phyloP scores from a whole-genome alignment of 2,888 invertebrate genomes.

The Eupsilia transversa region DNA sequence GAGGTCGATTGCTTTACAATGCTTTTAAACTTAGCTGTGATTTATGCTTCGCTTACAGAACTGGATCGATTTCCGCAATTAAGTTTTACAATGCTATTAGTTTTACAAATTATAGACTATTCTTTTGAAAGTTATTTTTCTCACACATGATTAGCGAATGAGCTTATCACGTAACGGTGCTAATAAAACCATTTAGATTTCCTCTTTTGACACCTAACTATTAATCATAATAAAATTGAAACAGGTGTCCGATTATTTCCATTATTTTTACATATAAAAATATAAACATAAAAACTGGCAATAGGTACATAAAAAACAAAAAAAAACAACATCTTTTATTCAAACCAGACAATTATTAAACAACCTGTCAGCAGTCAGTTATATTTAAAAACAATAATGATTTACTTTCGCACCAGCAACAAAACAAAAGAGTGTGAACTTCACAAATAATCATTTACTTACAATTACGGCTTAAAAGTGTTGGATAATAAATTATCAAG shows the following conservation, averaged over 20 bases:
- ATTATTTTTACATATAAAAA: neutral
- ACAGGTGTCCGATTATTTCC: slow-evolving; percentile 6
- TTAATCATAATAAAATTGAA: slow-evolving; percentile 25
- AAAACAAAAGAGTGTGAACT: slow-evolving; percentile 61
- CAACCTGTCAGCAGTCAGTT: neutral
- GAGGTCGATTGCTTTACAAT: slow-evolving; percentile 51
- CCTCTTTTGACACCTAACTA: slow-evolving; percentile 10
- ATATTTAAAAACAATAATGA: slow-evolving; percentile 22
- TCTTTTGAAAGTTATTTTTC: slow-evolving; percentile 43
- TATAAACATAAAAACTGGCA: neutral
- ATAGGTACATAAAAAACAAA: neutral
- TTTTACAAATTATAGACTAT: slow-evolving; percentile 43
- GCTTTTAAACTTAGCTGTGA: slow-evolving; percentile 54
- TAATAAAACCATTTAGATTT: slow-evolving; percentile 41
- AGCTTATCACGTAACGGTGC: slow-evolving; percentile 35
- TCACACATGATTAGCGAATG: slow-evolving; percentile 49
- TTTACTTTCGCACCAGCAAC: slow-evolving; percentile 39
- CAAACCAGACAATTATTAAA: slow-evolving; percentile 1
- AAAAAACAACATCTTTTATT: neutral
- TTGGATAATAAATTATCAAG: slow-evolving; percentile 79
- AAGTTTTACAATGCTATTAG: slow-evolving; percentile 55
- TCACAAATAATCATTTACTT: slow-evolving; percentile 69
- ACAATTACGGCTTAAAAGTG: slow-evolving; percentile 74
- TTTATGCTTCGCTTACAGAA: slow-evolving; percentile 41
- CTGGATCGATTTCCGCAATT: slow-evolving; percentile 54